Percentiles rank a stretch among this genome's conserved stretches.
phyloP scores from a whole-genome alignment of 2,888 invertebrate genomes.

The Adela reaumurella region DNA sequence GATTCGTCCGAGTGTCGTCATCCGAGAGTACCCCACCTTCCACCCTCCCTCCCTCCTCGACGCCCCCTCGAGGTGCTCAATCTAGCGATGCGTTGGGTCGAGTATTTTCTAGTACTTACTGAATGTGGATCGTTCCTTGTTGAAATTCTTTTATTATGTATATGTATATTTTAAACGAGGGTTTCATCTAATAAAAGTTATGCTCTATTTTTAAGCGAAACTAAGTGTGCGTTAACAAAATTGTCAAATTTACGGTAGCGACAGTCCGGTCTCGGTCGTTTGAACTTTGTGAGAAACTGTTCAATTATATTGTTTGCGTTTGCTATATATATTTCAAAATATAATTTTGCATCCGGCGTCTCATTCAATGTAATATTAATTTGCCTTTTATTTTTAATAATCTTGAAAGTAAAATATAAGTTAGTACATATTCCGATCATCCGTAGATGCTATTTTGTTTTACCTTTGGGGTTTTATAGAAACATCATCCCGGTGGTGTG shows the following conservation, averaged over 20 bases:
- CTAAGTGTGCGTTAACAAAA: conserved; percentile 27
- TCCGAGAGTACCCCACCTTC: too few relatives aligned
- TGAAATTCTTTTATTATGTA: conserved; percentile 29
- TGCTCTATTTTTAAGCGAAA: conserved; percentile 47
- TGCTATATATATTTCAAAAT: not conserved
- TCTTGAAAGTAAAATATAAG: not conserved
- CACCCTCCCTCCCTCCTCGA: too few relatives aligned
- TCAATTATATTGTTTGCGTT: not conserved
- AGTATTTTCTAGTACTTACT: too few relatives aligned
- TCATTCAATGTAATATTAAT: not conserved
- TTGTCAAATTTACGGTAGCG: not conserved
- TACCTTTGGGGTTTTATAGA: conserved; percentile 12
- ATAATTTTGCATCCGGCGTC: not conserved
- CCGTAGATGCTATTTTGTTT: conserved; percentile 18
- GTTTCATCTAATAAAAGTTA: conserved; percentile 24
- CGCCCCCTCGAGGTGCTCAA: too few relatives aligned
- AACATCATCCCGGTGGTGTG: conserved; percentile 1
- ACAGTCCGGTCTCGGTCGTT: not conserved
- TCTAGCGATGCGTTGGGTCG: too few relatives aligned
- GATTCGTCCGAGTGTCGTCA: too few relatives aligned
- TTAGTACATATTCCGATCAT: not conserved
- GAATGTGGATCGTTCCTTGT: conserved; percentile 30
- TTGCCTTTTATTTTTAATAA: not conserved
- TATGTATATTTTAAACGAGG: conserved; percentile 34
- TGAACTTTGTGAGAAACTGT: not conserved